These are phyloP conservation scores for Drosophila tanythrix DNA, from an alignment of 2,888 invertebrate species.

Conservation along the genomic window DNA sequence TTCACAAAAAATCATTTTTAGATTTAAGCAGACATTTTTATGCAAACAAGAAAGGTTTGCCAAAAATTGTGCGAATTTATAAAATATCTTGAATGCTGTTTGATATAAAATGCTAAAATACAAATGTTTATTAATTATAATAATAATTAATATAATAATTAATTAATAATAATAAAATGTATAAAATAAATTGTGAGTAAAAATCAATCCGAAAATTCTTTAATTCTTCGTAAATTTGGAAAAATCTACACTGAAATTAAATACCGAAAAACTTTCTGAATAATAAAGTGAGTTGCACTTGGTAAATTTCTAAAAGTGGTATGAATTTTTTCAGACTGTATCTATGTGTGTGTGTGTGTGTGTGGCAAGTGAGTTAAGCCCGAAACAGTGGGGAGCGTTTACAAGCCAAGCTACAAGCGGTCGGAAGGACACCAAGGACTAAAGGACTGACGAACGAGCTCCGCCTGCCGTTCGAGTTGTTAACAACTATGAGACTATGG, in stretches of 20 bases:
- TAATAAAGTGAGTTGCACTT: not conserved
- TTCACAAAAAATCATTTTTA: not conserved
- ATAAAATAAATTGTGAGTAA: no score
- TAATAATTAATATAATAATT: no score
- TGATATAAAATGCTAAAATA: no score
- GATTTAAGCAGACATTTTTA: not conserved
- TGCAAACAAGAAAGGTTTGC: not conserved
- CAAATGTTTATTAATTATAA: no score
- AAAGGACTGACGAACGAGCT: constrained; percentile 17
- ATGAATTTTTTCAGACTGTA: not conserved
- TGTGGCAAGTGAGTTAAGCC: constrained; percentile 34
- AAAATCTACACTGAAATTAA: not conserved
- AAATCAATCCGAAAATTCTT: not conserved
- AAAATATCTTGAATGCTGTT: not conserved
- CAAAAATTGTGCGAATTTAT: not conserved
- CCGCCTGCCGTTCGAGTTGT: constrained; percentile 72
- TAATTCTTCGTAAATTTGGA: not conserved
- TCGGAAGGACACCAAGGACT: constrained; percentile 55
- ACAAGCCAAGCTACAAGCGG: constrained; percentile 79
- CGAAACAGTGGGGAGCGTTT: constrained; percentile 51
- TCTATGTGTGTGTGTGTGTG: constrained; percentile 20
- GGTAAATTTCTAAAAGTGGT: not conserved
- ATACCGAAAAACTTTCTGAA: not conserved
- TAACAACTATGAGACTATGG: constrained; percentile 80
- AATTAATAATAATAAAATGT: no score